Evolutionary conservation across 1,140 invertebrate species (phyloP).

Genomic region (Dendroctonus ponderosae): DNA sequence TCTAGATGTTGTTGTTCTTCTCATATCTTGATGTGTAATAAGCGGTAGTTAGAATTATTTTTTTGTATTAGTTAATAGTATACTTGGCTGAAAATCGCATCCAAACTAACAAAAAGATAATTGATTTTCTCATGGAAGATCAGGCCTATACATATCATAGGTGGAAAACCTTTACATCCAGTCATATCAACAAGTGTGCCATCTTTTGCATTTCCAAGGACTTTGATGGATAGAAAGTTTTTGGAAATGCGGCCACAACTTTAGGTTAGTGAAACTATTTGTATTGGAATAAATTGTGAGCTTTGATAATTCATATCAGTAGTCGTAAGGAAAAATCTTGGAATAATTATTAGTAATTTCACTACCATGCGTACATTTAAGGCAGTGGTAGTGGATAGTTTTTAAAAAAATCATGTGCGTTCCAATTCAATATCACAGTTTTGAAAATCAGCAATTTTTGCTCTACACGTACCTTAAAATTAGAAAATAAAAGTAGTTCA

Average conservation of each 20-base stretch:
- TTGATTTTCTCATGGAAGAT: neutral
- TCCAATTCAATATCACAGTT: too few relatives aligned
- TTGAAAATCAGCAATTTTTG: conserved; percentile 32
- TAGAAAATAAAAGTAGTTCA: conserved; percentile 9
- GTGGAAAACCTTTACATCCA: conserved; percentile 17
- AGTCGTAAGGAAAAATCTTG: conserved; percentile 14
- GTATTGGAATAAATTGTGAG: conserved; percentile 29
- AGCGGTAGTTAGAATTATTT: too few relatives aligned
- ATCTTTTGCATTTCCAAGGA: conserved; percentile 18
- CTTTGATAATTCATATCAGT: conserved; percentile 34
- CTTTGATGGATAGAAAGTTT: conserved; percentile 24
- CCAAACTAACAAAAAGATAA: conserved; percentile 14
- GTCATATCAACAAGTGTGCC: conserved; percentile 30
- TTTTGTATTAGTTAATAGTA: too few relatives aligned
- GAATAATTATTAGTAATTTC: conserved; percentile 7
- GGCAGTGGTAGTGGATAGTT: neutral
- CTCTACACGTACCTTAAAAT: conserved; percentile 45
- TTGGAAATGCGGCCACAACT: conserved; percentile 22
- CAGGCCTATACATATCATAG: conserved; percentile 33
- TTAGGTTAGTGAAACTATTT: conserved; percentile 31
- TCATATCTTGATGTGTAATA: neutral
- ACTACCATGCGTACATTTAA: neutral
- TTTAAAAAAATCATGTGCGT: neutral
- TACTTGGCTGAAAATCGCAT: conserved; percentile 15
- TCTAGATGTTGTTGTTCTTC: too few relatives aligned